Base-by-base conservation (phyloP, 2,797 vertebrate species). In the Pangasius sanitwongsei region DNA sequence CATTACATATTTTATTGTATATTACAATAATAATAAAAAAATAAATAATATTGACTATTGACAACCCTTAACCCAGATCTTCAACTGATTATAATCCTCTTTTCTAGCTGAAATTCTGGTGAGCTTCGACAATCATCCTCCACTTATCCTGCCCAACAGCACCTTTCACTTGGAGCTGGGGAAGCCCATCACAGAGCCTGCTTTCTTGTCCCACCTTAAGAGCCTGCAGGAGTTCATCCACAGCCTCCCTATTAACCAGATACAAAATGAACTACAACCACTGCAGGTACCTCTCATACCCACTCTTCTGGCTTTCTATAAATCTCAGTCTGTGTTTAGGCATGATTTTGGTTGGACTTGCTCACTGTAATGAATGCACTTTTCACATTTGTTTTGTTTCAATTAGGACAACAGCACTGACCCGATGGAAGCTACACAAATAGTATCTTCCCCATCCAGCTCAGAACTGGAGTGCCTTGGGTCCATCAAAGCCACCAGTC, bases 71-170 rank as follows among this genome's bases (percentile, higher is more conserved):
- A 28, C 20, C 15, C 18, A 44, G 3, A 23, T 84, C 2, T 5
- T 81, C 34, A 57, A 59, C 37, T 67, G 20, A 23, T 53, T 69
- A 50, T 31, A 3, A 87, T 80, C 31, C 87, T 55, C 0, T 86
- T 83, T 86, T 55, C 37, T 91, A 97, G 96, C 92, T 16, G 95
- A 96, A 92, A 95, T 97, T 92, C 93, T 97, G 93, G 95, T 96
- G 92, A 96, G 95, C 89, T 97, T 97, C 16, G 96, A 97, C 92
- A 93, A 92, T 89, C 96, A 97, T 92, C 96, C 96, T 37, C 96
- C 96, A 11, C 95, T 97, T 87, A 95, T 96, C 93, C 94, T 97
- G 92, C 96, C 96, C 77, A 93, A 88, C 92, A 93, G 77, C 90
- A 89, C 87, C 0, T 97, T 97, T 87, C 93, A 96, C 89, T 92